Conservation (phyloP, 2,888 invertebrate species). For the Lottia gigantea region DNA sequence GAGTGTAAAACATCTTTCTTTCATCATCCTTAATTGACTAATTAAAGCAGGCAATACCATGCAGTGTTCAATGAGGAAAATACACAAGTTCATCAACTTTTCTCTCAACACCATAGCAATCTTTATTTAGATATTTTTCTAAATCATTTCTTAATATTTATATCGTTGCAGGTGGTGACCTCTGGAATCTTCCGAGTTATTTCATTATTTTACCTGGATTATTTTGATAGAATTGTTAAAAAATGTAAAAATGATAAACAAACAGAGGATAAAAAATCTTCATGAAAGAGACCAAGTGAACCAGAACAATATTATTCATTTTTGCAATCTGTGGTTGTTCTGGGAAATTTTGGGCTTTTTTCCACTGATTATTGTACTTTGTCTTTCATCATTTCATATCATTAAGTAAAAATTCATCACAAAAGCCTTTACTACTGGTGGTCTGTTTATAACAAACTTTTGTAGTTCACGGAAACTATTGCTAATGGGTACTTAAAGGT, state of each 20-base stretch:
- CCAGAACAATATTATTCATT: no score
- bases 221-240: conserved; percentile 78
- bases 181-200: conserved; percentile 81
- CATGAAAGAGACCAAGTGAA: conserved; percentile 10
- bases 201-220: conserved; percentile 74
- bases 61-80: no score
- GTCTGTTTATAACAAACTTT: no score
- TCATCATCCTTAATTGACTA: no score
- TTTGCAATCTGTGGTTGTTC: not conserved
- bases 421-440: no score
- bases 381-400: not conserved
- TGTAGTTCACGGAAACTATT: no score
- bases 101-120: no score
- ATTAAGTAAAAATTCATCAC: not conserved
- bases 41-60: no score
- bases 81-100: no score
- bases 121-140: no score
- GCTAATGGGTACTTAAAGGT: no score
- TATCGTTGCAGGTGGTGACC: conserved; percentile 75
- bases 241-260: conserved; percentile 69
- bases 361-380: not conserved
- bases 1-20: not conserved
- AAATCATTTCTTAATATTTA: no score
- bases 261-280: conserved; percentile 31
- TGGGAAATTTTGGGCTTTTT: not conserved